These are phyloP conservation scores for Enteromius unitaeniatus DNA, from an alignment of 2,797 vertebrate species.

Conservation along the genomic window DNA sequence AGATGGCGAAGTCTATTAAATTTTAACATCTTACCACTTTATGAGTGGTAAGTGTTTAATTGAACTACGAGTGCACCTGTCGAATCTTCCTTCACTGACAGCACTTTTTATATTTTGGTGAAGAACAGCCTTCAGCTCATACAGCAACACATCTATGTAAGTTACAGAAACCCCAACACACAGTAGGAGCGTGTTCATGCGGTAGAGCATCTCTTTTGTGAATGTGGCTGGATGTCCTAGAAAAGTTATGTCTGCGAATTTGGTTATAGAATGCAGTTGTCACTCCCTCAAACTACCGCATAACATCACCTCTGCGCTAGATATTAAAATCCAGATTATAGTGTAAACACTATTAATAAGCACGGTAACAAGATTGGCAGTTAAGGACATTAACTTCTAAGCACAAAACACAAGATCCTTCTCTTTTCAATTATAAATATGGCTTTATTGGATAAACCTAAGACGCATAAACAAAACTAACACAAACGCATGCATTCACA, in stretches of 20 bases:
- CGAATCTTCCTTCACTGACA: background rate
- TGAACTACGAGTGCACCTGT: background rate
- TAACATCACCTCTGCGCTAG: too few species aligned
- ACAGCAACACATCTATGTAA: background rate
- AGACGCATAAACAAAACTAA: too few species aligned
- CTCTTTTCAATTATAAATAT: too few species aligned
- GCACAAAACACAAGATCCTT: too few species aligned
- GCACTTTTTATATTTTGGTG: background rate
- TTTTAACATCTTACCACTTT: background rate
- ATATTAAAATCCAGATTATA: too few species aligned
- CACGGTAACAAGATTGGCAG: too few species aligned
- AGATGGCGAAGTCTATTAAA: background rate
- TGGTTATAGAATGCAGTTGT: background rate
- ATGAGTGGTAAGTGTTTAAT: background rate
- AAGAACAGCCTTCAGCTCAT: background rate
- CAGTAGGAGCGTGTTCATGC: background rate
- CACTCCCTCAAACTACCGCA: background rate
- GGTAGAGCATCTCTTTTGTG: background rate
- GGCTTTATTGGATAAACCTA: too few species aligned
- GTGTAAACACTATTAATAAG: too few species aligned
- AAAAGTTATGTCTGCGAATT: background rate
- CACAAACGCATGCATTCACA: too few species aligned
- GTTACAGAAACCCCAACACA: background rate
- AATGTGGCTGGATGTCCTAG: background rate
- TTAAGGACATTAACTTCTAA: too few species aligned